These are phyloP conservation scores for Polymixis flavicincta DNA, from an alignment of 2,888 invertebrate species.

Conservation along the genomic window DNA sequence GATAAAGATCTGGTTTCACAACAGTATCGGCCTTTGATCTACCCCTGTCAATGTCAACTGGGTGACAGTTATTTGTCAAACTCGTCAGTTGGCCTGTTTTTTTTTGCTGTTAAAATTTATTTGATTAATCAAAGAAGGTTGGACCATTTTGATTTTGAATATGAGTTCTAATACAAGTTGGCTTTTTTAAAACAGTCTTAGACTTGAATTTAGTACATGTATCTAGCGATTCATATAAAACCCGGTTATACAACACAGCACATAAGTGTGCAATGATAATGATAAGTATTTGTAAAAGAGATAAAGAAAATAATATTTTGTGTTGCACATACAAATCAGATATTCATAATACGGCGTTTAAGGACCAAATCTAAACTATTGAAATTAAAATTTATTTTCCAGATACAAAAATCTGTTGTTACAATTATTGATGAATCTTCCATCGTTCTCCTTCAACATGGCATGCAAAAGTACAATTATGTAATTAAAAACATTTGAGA, in stretches of 20 bases:
- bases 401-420: neutral
- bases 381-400: neutral
- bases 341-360: neutral
- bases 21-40: slow-evolving; percentile 78
- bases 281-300: neutral
- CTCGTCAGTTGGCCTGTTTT: slow-evolving; percentile 15
- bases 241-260: neutral
- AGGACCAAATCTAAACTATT: neutral
- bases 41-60: slow-evolving; percentile 69
- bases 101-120: slow-evolving; percentile 25
- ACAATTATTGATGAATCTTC: too few species aligned
- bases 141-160: neutral
- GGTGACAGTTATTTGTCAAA: slow-evolving; percentile 82
- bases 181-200: neutral
- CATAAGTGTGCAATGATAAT: neutral
- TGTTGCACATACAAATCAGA: neutral
- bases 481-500: neutral
- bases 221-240: neutral
- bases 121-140: slow-evolving; percentile 8
- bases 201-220: neutral
- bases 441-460: neutral
- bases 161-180: neutral
- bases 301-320: neutral
- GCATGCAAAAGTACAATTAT: neutral
- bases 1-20: slow-evolving; percentile 76